Evolutionary conservation across 2,797 vertebrate genomes (phyloP).

Genomic region (Sebastes steindachneri): DNA sequence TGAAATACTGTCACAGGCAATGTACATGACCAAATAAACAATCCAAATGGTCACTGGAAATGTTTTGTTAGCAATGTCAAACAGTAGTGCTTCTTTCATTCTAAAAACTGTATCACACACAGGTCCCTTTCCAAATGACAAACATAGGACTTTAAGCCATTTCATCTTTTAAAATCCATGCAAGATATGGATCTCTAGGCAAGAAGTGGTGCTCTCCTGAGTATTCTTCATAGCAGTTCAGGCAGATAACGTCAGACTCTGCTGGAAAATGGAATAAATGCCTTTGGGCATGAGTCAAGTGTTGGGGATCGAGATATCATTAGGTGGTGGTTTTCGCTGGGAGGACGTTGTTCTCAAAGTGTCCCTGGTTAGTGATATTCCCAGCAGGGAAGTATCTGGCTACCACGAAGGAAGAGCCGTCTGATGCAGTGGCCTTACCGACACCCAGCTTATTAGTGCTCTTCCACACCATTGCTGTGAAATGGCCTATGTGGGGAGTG

Average conservation of each 20-base stretch:
- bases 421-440: slow-evolving; percentile 91
- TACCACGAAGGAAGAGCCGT: slow-evolving; percentile 96
- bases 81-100: slow-evolving; percentile 9
- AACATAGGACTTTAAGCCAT: neutral
- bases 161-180: slow-evolving; percentile 20
- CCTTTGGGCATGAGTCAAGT: slow-evolving; percentile 17
- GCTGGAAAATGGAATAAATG: slow-evolving; percentile 22
- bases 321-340: slow-evolving; percentile 80
- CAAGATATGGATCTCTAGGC: neutral
- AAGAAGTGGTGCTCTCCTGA: slow-evolving; percentile 37
- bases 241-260: slow-evolving; percentile 17
- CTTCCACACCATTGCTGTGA: slow-evolving; percentile 99
- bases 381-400: slow-evolving; percentile 97
- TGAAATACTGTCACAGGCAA: slow-evolving; percentile 10
- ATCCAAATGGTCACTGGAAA: neutral
- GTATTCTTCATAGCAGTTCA: slow-evolving; percentile 6
- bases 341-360: slow-evolving; percentile 95
- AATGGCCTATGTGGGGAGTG: slow-evolving; percentile 87
- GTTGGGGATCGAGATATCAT: slow-evolving; percentile 13
- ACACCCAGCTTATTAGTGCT: slow-evolving; percentile 91
- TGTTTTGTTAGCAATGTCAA: slow-evolving; percentile 28
- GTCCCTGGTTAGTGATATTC: slow-evolving; percentile 95
- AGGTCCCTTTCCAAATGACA: neutral
- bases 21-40: neutral
- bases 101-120: slow-evolving; percentile 1